Conservation (phyloP, 37 sponge, comb jelly and placozoan species). For the Diacarnus erythraeanus region DNA sequence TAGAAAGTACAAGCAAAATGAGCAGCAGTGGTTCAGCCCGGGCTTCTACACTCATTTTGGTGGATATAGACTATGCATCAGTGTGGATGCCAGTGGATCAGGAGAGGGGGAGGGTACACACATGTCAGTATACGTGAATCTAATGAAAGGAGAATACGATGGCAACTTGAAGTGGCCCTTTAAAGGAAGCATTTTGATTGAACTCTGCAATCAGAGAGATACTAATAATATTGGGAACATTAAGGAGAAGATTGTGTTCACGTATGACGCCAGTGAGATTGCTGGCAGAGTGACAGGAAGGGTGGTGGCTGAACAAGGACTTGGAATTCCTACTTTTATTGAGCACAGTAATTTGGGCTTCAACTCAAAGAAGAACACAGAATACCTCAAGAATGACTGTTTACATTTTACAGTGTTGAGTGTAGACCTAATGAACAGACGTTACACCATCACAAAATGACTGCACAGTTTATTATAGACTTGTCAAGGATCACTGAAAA, state of each 20-base stretch:
- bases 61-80: slow-evolving; percentile 37
- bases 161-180: slow-evolving; percentile 38
- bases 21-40: slow-evolving; percentile 30
- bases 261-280: slow-evolving; percentile 7
- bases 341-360: slow-evolving; percentile 12
- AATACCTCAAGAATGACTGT: slow-evolving; percentile 47
- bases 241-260: slow-evolving; percentile 24
- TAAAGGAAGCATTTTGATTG: slow-evolving; percentile 11
- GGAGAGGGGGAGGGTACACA: slow-evolving; percentile 22
- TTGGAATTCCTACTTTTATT: slow-evolving; percentile 36
- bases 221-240: not conserved
- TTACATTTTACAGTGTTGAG: slow-evolving; percentile 24
- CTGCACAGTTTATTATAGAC: too few relatives aligned
- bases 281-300: slow-evolving; percentile 24
- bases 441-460: not conserved
- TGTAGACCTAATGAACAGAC: not conserved
- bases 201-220: slow-evolving; percentile 28
- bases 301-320: slow-evolving; percentile 32
- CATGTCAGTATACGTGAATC: slow-evolving; percentile 30
- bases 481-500: too few relatives aligned
- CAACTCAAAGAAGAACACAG: slow-evolving; percentile 6
- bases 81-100: slow-evolving; percentile 40
- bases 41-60: slow-evolving; percentile 30
- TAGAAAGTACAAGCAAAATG: not conserved
- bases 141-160: slow-evolving; percentile 45